These are phyloP conservation scores for Holothuria glaberrima DNA, from an alignment of 35 echinoderm and acorn worm species.

Conservation along the genomic window DNA sequence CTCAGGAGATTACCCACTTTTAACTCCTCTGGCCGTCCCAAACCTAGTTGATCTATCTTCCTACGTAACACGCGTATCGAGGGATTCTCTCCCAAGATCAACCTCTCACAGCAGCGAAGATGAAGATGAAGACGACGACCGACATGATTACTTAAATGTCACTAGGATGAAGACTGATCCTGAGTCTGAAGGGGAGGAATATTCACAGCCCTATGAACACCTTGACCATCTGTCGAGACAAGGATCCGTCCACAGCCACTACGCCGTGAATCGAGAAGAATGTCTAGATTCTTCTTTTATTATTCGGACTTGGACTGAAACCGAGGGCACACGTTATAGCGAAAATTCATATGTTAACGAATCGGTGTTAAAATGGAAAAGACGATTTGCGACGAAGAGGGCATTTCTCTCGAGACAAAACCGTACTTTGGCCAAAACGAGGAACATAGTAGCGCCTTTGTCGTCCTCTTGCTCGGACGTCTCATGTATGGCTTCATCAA, in stretches of 20 bases:
- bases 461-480: constrained; percentile 28
- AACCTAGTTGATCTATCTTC: background rate
- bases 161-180: background rate
- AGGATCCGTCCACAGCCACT: constrained; percentile 43
- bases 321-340: background rate
- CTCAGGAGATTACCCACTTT: constrained; percentile 42
- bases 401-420: background rate
- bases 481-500: background rate
- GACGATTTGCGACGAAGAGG: constrained; percentile 15
- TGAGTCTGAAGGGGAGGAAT: constrained; percentile 53
- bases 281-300: constrained; percentile 5
- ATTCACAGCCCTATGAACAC: constrained; percentile 42
- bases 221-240: constrained; percentile 40
- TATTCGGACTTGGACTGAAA: constrained; percentile 32
- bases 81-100: constrained; percentile 19
- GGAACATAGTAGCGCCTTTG: background rate
- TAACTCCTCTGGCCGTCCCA: constrained; percentile 18
- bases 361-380: constrained; percentile 51
- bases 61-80: constrained; percentile 28
- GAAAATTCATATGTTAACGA: constrained; percentile 53
- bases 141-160: constrained; percentile 37
- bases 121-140: constrained; percentile 1
- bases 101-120: constrained; percentile 51
- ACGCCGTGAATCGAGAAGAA: background rate
- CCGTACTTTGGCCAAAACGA: background rate